A percentile compares a stretch with the other conserved stretches of the same genome.
Conservation (phyloP, 2,888 invertebrate species). For the Hyposoter dolosus region DNA sequence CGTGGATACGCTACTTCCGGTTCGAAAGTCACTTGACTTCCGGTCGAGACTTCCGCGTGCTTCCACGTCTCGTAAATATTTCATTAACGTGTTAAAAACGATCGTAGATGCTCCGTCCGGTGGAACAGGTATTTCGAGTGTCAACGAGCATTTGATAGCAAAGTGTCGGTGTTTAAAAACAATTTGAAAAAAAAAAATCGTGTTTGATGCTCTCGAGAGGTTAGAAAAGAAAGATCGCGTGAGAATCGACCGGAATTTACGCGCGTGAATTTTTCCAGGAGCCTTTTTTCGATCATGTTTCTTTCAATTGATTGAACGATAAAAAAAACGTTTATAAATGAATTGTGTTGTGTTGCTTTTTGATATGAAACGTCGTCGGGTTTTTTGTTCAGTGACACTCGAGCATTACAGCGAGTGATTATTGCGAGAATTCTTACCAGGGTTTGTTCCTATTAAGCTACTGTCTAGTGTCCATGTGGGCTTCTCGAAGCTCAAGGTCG, state of each 20-base stretch:
- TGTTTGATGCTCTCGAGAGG: slow-evolving; percentile 7
- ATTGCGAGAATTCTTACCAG: slow-evolving; percentile 85
- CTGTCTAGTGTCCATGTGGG: slow-evolving; percentile 92
- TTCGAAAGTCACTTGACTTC: background rate
- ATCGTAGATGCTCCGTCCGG: slow-evolving; percentile 6
- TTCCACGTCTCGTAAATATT: background rate
- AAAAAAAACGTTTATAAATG: background rate
- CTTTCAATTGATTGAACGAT: background rate
- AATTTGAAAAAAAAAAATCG: slow-evolving; percentile 44
- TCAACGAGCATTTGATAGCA: slow-evolving; percentile 59
- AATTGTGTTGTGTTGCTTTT: background rate
- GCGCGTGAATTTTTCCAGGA: background rate
- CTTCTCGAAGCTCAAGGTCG: slow-evolving; percentile 88
- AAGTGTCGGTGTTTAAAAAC: background rate
- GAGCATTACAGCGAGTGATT: background rate
- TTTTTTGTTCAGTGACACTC: background rate
- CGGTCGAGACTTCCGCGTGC: background rate
- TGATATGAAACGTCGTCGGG: background rate
- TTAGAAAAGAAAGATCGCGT: slow-evolving; percentile 30
- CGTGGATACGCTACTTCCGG: background rate
- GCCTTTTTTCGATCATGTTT: background rate
- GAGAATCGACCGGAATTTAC: slow-evolving; percentile 1
- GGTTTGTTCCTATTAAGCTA: slow-evolving; percentile 92
- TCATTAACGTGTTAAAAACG: background rate
- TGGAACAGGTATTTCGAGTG: slow-evolving; percentile 55